These are phyloP conservation scores for Rallus limicola DNA, from an alignment of 2,113 vertebrate genomes.

Conservation along the genomic window DNA sequence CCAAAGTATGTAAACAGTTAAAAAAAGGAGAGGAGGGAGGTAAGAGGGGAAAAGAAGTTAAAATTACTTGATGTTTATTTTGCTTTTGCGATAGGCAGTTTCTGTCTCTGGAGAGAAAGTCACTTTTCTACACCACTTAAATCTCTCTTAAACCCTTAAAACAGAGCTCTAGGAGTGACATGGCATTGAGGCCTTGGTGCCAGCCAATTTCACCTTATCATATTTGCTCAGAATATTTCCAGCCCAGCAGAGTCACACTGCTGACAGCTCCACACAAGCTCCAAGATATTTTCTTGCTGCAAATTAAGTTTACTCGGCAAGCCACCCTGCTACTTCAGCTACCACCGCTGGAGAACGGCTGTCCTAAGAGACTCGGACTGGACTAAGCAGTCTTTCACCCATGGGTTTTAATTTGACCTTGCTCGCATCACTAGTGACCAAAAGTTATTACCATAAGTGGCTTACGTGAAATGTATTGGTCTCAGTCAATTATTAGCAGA, in stretches of 20 bases:
- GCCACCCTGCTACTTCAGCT: constrained; percentile 1
- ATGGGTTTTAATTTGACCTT: constrained; percentile 54
- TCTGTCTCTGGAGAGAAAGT: background rate
- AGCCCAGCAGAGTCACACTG: background rate
- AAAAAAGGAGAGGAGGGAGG: background rate
- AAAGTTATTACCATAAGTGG: constrained; percentile 53
- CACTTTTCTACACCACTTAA: background rate
- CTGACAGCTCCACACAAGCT: background rate
- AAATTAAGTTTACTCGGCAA: constrained; percentile 12
- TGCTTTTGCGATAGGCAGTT: background rate
- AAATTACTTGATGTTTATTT: background rate
- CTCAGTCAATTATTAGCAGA: constrained; percentile 64
- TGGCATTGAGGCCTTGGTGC: background rate
- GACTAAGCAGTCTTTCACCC: background rate
- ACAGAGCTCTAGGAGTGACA: background rate
- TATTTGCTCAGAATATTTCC: background rate
- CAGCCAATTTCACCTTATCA: background rate
- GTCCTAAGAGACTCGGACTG: background rate
- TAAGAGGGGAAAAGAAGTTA: background rate
- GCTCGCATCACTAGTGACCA: constrained; percentile 24
- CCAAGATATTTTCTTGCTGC: background rate
- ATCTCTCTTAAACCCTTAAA: background rate
- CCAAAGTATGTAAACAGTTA: background rate
- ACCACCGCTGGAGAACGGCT: background rate
- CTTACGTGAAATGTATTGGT: constrained; percentile 52